Base-by-base conservation (phyloP, 2,797 vertebrate genomes). In the Chelonia mydas region DNA sequence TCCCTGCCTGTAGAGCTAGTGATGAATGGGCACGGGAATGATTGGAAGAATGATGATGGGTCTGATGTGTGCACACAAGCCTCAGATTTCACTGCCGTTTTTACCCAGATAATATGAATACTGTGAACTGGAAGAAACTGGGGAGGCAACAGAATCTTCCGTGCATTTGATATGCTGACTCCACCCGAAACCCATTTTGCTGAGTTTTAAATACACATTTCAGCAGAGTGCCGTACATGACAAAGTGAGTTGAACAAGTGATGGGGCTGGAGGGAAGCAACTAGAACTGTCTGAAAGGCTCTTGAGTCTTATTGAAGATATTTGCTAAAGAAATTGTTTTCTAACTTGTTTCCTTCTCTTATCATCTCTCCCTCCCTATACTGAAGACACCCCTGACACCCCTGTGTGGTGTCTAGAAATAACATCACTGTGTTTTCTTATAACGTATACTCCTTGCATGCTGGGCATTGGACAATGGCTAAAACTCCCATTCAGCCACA, bases 1-100 rank as follows among this genome's bases (percentile, higher is more conserved):
- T 97, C 93, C 93, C 93, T 95, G 97, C 96, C 97, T 98, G 96
- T 94, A 95, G 88, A 95, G 74, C 94, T 78, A 54, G 93, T 96
- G 96, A 95, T 97, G 96, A 97, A 97, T 97, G 97, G 96, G 88
- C 94, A 90, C 78, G 33, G 50, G 90, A 96, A 92, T 68, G 97
- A 94, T 94, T 97, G 94, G 90, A 90, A 92, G 89, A 95, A 49
- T 81, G 88, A 97, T 92, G 93, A 97, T 93, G 92, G 84, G 96
- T 97, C 96, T 96, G 97, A 96, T 97, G 94, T 93, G 90, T 94
- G 80, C 90, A 49, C 77, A 92, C 84, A 97, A 50, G 89, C 95
- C 94, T 97, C 86, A 12, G 84, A 95, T 97, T 96, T 96, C 95
- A 95, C 91, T 93, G 93, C 93, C 55, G 51, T 84, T 96, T 90